phyloP scores from a whole-genome alignment of 2,797 vertebrate species.

The Picus viridis region DNA sequence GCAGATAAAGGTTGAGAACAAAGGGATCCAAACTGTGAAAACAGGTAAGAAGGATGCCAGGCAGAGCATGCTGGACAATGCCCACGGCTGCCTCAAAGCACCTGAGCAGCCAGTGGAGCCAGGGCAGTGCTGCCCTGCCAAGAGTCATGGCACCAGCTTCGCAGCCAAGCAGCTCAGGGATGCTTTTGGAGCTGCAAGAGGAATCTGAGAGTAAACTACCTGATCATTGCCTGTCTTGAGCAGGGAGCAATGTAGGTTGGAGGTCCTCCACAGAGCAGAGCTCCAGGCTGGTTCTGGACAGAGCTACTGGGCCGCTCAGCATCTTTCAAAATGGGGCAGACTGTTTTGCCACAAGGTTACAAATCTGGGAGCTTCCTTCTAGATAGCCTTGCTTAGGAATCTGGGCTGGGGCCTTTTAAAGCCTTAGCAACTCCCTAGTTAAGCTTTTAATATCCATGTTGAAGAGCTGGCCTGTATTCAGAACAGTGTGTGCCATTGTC shows the following conservation, averaged over 20 bases:
- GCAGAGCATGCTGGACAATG: background rate
- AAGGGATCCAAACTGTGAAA: background rate
- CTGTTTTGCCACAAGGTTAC: background rate
- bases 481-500: slow-evolving; percentile 3
- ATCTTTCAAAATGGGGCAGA: background rate
- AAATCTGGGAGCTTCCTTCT: background rate
- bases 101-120: background rate
- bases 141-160: accelerated
- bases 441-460: slow-evolving; percentile 44
- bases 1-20: background rate
- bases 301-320: background rate
- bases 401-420: slow-evolving; percentile 32
- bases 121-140: background rate
- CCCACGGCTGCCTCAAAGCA: background rate
- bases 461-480: slow-evolving; percentile 15
- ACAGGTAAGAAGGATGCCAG: background rate
- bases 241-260: background rate
- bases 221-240: background rate
- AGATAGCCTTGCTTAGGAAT: slow-evolving; percentile 43
- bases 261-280: background rate
- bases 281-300: accelerated
- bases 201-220: background rate
- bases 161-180: background rate
- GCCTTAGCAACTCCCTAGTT: background rate
- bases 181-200: background rate